Evolutionary conservation across 2,797 vertebrate genomes (phyloP).

Genomic region (Rhabdophis nuchalis): DNA sequence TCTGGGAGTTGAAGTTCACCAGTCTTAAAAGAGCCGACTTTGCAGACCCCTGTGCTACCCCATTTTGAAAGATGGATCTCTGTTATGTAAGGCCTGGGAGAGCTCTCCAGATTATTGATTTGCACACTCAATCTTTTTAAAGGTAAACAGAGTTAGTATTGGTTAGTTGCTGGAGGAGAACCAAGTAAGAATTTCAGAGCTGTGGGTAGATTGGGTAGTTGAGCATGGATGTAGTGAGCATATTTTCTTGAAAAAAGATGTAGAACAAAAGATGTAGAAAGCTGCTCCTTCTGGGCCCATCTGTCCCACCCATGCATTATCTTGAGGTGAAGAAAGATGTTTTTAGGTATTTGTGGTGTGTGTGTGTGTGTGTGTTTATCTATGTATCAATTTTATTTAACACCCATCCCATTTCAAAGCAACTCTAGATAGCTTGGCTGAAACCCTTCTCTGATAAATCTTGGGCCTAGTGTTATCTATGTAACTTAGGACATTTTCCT

Average conservation of each 20-base stretch:
- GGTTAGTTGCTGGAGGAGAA: not conserved
- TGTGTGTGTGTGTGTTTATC: not conserved
- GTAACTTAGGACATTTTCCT: constrained; percentile 7
- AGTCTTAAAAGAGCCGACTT: no score
- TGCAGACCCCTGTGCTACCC: not conserved
- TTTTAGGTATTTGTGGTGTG: not conserved
- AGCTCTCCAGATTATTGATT: not conserved
- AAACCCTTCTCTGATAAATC: not conserved
- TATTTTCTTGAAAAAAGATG: not conserved
- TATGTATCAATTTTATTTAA: not conserved
- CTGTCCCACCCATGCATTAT: not conserved
- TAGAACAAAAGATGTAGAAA: not conserved
- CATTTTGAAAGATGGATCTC: not conserved
- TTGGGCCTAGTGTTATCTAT: constrained; percentile 8
- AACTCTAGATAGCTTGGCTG: not conserved
- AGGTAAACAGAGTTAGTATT: not conserved
- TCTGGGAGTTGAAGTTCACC: no score
- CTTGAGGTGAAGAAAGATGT: not conserved
- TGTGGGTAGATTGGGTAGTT: not conserved
- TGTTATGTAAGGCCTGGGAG: not conserved
- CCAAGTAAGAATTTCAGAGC: not conserved
- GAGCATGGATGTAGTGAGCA: not conserved
- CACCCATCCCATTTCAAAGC: not conserved
- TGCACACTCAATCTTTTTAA: not conserved
- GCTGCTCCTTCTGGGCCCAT: not conserved